These are phyloP conservation scores for Oxygymnocypris stewartii DNA, from an alignment of 2,113 vertebrate genomes.

Conservation along the genomic window DNA sequence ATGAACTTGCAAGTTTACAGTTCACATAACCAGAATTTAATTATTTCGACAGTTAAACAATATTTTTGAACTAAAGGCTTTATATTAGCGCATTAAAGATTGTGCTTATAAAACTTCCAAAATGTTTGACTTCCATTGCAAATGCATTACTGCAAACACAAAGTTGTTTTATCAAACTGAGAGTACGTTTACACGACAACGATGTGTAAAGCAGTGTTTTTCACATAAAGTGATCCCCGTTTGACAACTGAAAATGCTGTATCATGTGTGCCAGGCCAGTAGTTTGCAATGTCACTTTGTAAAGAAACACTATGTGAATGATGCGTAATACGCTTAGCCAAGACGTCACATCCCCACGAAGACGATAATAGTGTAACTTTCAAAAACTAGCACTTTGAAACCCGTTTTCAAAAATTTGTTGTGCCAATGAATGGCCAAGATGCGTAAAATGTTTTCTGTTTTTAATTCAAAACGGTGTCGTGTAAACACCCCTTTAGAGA, in stretches of 20 bases:
- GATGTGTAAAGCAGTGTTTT: background rate
- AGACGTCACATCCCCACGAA: background rate
- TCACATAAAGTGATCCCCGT: background rate
- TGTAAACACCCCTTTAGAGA: too few relatives aligned
- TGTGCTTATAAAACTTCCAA: background rate
- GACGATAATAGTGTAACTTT: background rate
- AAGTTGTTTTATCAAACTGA: background rate
- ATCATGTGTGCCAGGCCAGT: background rate
- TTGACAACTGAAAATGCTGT: background rate
- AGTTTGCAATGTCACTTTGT: background rate
- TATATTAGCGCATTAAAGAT: too few relatives aligned
- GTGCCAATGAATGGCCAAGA: background rate
- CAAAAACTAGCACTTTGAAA: too few relatives aligned
- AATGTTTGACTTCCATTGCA: background rate
- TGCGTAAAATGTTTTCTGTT: background rate
- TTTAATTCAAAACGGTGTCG: background rate
- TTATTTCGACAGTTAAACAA: too few relatives aligned
- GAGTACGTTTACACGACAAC: too few relatives aligned
- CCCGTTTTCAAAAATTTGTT: background rate
- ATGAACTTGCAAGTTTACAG: background rate
- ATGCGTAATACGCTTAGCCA: background rate
- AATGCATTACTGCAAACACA: background rate
- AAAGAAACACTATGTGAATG: background rate
- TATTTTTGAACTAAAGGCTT: too few relatives aligned
- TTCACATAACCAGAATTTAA: background rate